These are phyloP conservation scores for Pseudoips prasinana DNA, from an alignment of 2,888 invertebrate species.

Conservation along the genomic window DNA sequence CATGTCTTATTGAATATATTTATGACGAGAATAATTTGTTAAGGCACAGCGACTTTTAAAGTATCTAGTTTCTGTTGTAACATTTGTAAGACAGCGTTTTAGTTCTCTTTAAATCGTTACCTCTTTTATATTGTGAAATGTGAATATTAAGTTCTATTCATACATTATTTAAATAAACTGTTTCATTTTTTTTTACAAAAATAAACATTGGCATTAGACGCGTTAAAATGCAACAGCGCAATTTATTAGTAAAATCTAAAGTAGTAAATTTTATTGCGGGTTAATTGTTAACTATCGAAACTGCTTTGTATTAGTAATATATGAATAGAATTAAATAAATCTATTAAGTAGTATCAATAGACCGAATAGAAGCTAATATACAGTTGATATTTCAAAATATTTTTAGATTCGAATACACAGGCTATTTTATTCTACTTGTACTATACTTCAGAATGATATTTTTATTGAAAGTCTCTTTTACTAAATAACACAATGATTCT, in stretches of 20 bases:
- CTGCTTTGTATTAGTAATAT: conserved; percentile 12
- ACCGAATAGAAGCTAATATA: conserved; percentile 58
- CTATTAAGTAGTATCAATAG: conserved; percentile 38
- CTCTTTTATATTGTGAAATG: conserved; percentile 32
- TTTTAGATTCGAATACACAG: conserved; percentile 44
- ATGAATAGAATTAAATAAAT: conserved; percentile 31
- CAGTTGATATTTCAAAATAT: conserved; percentile 38
- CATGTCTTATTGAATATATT: conserved; percentile 62
- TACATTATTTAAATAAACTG: conserved; percentile 18
- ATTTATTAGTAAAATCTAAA: conserved; percentile 23
- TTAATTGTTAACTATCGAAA: neutral
- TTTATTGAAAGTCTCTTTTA: conserved; percentile 40
- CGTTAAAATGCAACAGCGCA: too few relatives aligned
- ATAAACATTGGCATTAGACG: too few relatives aligned
- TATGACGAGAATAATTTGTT: conserved; percentile 63
- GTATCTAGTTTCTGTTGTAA: conserved; percentile 51
- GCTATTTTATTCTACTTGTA: conserved; percentile 43
- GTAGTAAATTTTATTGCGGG: conserved; percentile 22
- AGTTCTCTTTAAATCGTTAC: conserved; percentile 61
- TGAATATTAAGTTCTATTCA: conserved; percentile 29
- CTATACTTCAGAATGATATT: conserved; percentile 41
- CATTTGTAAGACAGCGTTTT: conserved; percentile 66
- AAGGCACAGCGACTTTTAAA: conserved; percentile 75
- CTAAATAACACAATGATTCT: conserved; percentile 27
- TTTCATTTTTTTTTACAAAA: neutral